These are phyloP conservation scores for Lytechinus variegatus DNA, from an alignment of 35 echinoderm and acorn worm genomes.

Conservation along the genomic window DNA sequence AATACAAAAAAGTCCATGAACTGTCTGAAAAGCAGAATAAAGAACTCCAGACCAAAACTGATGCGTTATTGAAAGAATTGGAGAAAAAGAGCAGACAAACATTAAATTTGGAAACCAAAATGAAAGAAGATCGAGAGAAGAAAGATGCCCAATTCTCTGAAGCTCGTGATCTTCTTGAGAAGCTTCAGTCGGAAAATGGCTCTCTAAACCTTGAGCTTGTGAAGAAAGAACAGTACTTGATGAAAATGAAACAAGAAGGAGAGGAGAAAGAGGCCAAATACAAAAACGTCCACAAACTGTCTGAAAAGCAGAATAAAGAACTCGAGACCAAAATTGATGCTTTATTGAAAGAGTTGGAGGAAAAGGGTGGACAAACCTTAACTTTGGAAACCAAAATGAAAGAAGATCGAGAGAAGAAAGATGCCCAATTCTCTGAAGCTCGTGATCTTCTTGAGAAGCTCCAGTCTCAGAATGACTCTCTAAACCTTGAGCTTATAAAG, in stretches of 20 bases:
- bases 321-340: not conserved
- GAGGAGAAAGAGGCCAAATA: conserved; percentile 33
- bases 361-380: not conserved
- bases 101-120: too few relatives aligned
- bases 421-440: not conserved
- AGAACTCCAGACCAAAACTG: too few relatives aligned
- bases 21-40: too few relatives aligned
- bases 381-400: not conserved
- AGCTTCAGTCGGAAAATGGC: too few relatives aligned
- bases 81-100: too few relatives aligned
- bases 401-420: not conserved
- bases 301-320: not conserved
- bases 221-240: too few relatives aligned
- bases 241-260: conserved; percentile 31
- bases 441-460: not conserved
- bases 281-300: not conserved
- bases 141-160: too few relatives aligned
- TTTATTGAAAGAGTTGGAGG: not conserved
- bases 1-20: not conserved
- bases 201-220: too few relatives aligned
- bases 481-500: not conserved
- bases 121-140: too few relatives aligned
- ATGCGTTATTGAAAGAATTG: too few relatives aligned
- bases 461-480: not conserved
- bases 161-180: too few relatives aligned